These are phyloP conservation scores for Clarias macrocephalus DNA, from an alignment of 2,113 vertebrate species.

Conservation along the genomic window DNA sequence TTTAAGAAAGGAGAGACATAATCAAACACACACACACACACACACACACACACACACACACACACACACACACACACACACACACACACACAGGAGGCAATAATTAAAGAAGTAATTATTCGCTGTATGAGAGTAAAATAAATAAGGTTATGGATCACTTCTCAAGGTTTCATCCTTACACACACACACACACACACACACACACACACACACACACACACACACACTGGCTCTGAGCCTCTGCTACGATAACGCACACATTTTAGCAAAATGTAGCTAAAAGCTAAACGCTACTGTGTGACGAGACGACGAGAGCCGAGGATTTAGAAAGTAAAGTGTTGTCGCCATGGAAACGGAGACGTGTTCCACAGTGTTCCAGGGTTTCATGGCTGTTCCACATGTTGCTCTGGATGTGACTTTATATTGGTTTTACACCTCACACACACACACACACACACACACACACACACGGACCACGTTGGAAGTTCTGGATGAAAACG, in stretches of 20 bases:
- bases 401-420: not conserved
- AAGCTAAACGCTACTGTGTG: not conserved
- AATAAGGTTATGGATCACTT: too few relatives aligned
- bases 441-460: not conserved
- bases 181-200: too few relatives aligned
- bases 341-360: slow-evolving; percentile 8
- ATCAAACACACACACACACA: not conserved
- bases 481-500: too few relatives aligned
- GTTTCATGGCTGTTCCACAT: too few relatives aligned
- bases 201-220: not conserved
- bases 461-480: too few relatives aligned
- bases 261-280: not conserved
- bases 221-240: not conserved
- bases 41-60: not conserved
- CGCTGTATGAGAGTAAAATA: too few relatives aligned
- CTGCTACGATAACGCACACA: not conserved
- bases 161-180: too few relatives aligned
- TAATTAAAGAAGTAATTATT: too few relatives aligned
- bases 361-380: not conserved
- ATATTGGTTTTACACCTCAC: not conserved
- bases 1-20: not conserved
- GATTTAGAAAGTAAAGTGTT: not conserved
- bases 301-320: too few relatives aligned
- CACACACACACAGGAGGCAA: not conserved
- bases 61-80: not conserved